Conservation (phyloP, 2,888 invertebrate genomes). For the Hecatera dysodea region DNA sequence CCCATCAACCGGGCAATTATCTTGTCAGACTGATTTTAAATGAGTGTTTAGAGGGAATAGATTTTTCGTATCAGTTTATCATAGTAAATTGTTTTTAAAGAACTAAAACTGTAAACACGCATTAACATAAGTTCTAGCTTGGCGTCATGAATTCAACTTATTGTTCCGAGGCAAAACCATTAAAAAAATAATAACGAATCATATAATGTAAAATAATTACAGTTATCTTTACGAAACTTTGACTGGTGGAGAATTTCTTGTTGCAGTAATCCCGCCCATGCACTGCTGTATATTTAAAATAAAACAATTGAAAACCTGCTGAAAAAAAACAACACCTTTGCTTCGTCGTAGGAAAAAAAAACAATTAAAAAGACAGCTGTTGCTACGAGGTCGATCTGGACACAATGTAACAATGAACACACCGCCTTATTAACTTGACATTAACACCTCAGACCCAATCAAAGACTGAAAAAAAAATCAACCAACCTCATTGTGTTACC, state of each 20-base stretch:
- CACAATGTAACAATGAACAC: conserved; percentile 5
- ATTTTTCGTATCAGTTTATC: not conserved
- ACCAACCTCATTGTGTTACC: conserved; percentile 62
- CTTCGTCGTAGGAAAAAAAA: too few species aligned
- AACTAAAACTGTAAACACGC: not conserved
- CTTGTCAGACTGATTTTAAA: conserved; percentile 37
- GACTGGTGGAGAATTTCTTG: too few species aligned
- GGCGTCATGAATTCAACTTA: too few species aligned
- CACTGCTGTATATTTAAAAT: too few species aligned
- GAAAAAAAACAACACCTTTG: too few species aligned
- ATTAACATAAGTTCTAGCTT: not conserved
- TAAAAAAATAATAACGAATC: too few species aligned
- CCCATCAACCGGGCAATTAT: conserved; percentile 54
- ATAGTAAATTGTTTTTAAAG: not conserved
- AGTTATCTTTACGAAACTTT: too few species aligned
- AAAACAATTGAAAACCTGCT: too few species aligned
- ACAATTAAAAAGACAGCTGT: too few species aligned
- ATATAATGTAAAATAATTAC: too few species aligned
- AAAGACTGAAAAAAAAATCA: conserved; percentile 50
- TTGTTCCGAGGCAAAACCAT: too few species aligned
- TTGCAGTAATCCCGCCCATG: too few species aligned
- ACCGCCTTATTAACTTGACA: conserved; percentile 10
- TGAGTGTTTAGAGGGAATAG: conserved; percentile 11
- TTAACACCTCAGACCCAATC: conserved; percentile 46
- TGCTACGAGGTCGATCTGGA: not conserved